Evolutionary conservation across 35 echinoderm and acorn worm genomes (phyloP), one percentile per base, ranked within the genome.

Genomic region (Acanthaster planci): DNA sequence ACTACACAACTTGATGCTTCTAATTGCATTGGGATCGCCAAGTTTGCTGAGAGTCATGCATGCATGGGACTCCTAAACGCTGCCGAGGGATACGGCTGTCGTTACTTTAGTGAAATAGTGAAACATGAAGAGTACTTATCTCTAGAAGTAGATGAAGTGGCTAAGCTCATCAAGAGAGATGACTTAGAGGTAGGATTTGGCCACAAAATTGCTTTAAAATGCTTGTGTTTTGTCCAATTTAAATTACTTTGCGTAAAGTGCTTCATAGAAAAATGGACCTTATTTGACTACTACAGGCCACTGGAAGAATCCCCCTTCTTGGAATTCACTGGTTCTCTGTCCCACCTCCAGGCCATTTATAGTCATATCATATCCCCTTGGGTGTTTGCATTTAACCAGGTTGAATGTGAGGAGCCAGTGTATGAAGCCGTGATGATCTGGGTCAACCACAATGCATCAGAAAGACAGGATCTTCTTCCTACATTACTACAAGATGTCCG

Each of bases 41-140:
- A 86, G 39, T 92, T 92, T 87, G 90, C 90, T 21, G 90, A 92
- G 85, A 88, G 67, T 5, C 90, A 92, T 82, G 64, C 85, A 16
- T 78, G 79, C 51, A 31, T 51, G 19, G 85, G 52, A 39, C 64
- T 92, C 7, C 78, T 83, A 21, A 52, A 53, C 18, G 80, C 85
- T 53, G 85, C 90, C 0, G 55, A 68, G 59, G 67, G 54, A 8
- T 92, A 52, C 79, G 81, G 90, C 37, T 80, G 60, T 8, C 64
- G 77, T 42, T 68, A 92, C 52, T 92, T 92, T 51, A 55, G 17
- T 15, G 78, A 87, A 36, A 67, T 92, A 17, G 78, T 81, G 0
- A 56, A 83, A 7, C 77, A 87, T 12, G 90, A 92, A 6, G 85
- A 92, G 52, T 92, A 82, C 51, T 27, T 87, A 1, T 78, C 59